phyloP scores from a whole-genome alignment of 2,113 vertebrate genomes.

The Capreolus pygargus region DNA sequence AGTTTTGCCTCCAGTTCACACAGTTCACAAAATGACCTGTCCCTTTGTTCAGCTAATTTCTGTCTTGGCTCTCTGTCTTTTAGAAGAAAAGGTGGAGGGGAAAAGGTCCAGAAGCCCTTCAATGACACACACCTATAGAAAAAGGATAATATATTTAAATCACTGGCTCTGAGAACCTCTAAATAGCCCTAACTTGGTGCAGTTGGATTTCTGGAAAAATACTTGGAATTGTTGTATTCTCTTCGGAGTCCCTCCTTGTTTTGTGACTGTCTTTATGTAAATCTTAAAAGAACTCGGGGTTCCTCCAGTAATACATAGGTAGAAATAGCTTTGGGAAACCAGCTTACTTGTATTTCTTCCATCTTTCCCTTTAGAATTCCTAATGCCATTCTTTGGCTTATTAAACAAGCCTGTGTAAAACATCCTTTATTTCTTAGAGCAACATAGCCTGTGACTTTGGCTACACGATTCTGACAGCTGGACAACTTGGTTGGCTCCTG shows the following conservation, averaged over 20 bases:
- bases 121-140: constrained; percentile 38
- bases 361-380: not conserved
- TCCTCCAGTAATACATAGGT: not conserved
- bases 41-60: constrained; percentile 31
- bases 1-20: not conserved
- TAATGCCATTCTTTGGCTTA: not conserved
- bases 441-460: not conserved
- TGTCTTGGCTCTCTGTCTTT: not conserved
- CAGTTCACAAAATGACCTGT: not conserved
- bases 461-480: constrained; percentile 30
- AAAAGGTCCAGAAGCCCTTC: constrained; percentile 26
- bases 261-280: constrained; percentile 59
- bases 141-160: constrained; percentile 57
- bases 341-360: constrained; percentile 15
- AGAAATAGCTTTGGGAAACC: not conserved
- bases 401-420: constrained; percentile 36
- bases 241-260: constrained; percentile 21
- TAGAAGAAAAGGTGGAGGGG: not conserved
- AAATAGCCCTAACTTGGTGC: constrained; percentile 47
- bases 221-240: not conserved
- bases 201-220: constrained; percentile 63
- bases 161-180: constrained; percentile 51
- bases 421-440: constrained; percentile 57
- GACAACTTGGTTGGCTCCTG: constrained; percentile 36
- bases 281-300: constrained; percentile 19